A percentile compares a stretch with the other conserved stretches of the same genome.
phyloP scores from a whole-genome alignment of 2,888 invertebrate genomes.

The Oscheius sp. region DNA sequence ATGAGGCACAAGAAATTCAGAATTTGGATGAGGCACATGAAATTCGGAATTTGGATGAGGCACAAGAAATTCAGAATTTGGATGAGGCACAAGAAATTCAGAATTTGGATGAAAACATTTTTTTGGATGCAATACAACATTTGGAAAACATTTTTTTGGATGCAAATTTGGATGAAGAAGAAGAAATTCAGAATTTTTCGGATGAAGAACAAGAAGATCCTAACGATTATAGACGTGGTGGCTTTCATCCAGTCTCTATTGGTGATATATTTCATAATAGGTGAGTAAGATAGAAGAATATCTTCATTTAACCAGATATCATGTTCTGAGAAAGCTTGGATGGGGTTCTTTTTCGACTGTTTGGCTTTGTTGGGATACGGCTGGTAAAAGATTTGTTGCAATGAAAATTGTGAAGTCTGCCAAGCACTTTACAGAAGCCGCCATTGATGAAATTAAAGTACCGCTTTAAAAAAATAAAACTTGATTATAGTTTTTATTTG shows the following conservation, averaged over 20 bases:
- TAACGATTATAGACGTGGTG: constrained; percentile 90
- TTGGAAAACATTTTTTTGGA: too few species aligned
- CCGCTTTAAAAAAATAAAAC: not conserved
- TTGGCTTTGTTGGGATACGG: constrained; percentile 96
- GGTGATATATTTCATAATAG: constrained; percentile 88
- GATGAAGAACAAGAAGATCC: constrained; percentile 85
- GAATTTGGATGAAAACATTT: too few species aligned
- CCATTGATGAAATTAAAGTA: constrained; percentile 97
- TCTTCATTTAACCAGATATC: constrained; percentile 82
- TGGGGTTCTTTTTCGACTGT: constrained; percentile 99
- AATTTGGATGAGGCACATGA: too few species aligned
- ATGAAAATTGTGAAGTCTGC: constrained; percentile 99
- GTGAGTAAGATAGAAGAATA: constrained; percentile 18
- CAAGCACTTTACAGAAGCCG: constrained; percentile 97
- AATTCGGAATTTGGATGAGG: too few species aligned
- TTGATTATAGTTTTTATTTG: constrained; percentile 45
- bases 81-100: too few species aligned
- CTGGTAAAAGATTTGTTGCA: constrained; percentile 83
- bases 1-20: too few species aligned
- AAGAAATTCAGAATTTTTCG: too few species aligned
- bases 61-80: too few species aligned
- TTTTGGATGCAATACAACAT: too few species aligned
- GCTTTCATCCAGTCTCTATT: constrained; percentile 97
- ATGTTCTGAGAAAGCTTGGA: constrained; percentile 93
- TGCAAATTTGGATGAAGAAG: too few species aligned